Base-by-base conservation (phyloP, 2,888 invertebrate species). In the Drosophila recens region DNA sequence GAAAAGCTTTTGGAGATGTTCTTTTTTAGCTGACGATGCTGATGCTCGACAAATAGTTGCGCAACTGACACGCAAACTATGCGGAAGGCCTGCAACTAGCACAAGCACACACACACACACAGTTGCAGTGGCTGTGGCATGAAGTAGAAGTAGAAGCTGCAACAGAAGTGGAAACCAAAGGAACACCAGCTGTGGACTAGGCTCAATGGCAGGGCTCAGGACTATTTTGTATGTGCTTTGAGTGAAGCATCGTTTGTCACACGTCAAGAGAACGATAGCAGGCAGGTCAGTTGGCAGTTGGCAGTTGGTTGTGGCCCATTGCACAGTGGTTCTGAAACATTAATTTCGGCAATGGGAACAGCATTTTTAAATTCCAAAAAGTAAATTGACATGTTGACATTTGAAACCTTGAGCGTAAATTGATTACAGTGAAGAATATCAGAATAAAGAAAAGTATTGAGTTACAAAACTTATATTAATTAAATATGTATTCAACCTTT, bases 211-310 rank as follows among this genome's bases (percentile, higher is more conserved):
- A 72, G 68, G 51, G 48, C 66, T 72, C 70, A 20, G 51, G 52
- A 80, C 66, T 75, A 65, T 65, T 71, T 74, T 76, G 66, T 70
- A 66, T 81, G 71, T 56, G 81, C 77, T 74, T 82, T 69, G 83
- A 83, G 83, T 83, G 75, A 75, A 75, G 74, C 81, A 75, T 81
- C 85, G 81, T 85, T 85, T 83, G 85, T 85, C 85, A 85, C 83
- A 82, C 79, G 79, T 72, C 72, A 67, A 58, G 57, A 48, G 77
- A n/a, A 51, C 42, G 33, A 56, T 43, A 23, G 58, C 54, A 46
- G 56, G 23, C 34, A 34, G 42, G 42, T 20, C 56, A 56, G 20
- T 56, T 54, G 54, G 23, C 23, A 23, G 23, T 23, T 23, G 23
- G 17, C 17, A 17, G 17, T 17, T 17, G 23, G 23, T 6, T n/a